Evolutionary conservation across 2,113 vertebrate genomes (phyloP).

Genomic region (Uria aalge): DNA sequence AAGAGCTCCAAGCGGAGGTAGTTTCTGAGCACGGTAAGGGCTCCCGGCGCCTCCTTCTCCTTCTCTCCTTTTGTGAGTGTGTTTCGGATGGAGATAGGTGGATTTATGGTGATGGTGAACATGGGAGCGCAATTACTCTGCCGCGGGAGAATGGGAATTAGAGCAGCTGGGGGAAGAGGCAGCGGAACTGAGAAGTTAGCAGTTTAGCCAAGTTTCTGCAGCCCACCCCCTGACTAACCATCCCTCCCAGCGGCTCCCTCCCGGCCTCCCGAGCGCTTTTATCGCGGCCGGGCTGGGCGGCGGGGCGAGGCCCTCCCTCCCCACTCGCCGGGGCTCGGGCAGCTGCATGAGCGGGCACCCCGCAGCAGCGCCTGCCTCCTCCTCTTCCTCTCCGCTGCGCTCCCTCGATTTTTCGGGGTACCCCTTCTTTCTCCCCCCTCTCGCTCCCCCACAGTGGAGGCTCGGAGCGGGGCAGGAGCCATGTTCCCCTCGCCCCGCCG

Average conservation of each 20-base stretch:
- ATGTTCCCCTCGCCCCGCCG: neutral
- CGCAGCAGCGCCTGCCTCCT: neutral
- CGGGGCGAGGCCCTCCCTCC: neutral
- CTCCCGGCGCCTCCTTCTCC: neutral
- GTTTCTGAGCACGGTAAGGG: slow-evolving; percentile 89
- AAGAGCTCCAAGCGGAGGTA: slow-evolving; percentile 85
- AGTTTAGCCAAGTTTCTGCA: slow-evolving; percentile 59
- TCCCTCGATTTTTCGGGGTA: neutral
- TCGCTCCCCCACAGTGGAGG: neutral
- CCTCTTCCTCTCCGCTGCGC: neutral
- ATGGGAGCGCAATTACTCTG: slow-evolving; percentile 13
- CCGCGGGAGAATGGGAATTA: slow-evolving; percentile 10
- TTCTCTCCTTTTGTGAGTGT: neutral
- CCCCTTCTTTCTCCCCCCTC: neutral
- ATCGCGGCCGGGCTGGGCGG: neutral
- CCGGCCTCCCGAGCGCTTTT: neutral
- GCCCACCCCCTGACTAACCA: neutral
- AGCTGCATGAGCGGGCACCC: neutral
- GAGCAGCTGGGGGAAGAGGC: slow-evolving; percentile 10
- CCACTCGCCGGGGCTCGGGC: neutral
- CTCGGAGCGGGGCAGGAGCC: neutral
- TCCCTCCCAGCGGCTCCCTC: neutral
- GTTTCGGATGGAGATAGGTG: slow-evolving; percentile 29
- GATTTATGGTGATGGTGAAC: slow-evolving; percentile 21
- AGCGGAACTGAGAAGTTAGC: slow-evolving; percentile 39